phyloP scores from a whole-genome alignment of 2,113 vertebrate species.

The Jacana jacana region DNA sequence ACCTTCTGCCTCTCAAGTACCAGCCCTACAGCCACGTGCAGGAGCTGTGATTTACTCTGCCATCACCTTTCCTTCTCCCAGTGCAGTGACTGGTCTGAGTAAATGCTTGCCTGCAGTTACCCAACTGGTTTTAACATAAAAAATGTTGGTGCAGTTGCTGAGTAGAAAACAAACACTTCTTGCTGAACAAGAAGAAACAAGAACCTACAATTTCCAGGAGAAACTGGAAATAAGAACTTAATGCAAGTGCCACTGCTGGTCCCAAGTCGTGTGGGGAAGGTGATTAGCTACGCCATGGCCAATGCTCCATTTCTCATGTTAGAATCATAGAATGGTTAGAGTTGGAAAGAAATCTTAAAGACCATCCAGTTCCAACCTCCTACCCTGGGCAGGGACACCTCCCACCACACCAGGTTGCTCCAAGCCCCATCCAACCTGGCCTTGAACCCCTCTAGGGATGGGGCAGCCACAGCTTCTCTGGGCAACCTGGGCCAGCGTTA shows the following conservation, averaged over 20 bases:
- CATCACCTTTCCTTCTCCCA: not conserved
- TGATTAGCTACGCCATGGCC: not conserved
- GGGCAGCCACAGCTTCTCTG: too few relatives aligned
- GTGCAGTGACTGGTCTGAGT: not conserved
- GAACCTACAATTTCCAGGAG: not conserved
- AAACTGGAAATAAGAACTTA: not conserved
- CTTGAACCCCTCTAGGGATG: too few relatives aligned
- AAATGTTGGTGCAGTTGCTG: not conserved
- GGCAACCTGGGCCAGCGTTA: not conserved
- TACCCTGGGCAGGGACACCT: too few relatives aligned
- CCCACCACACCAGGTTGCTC: too few relatives aligned
- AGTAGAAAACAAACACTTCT: not conserved
- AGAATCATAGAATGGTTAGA: too few relatives aligned
- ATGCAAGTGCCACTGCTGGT: not conserved
- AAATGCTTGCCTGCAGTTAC: not conserved
- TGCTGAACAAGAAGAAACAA: not conserved
- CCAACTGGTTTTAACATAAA: not conserved
- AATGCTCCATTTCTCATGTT: accelerated
- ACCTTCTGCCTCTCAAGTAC: not conserved
- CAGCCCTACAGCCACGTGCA: accelerated
- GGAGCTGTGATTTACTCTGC: not conserved
- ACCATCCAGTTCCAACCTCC: too few relatives aligned
- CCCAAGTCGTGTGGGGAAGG: not conserved
- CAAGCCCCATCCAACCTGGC: too few relatives aligned
- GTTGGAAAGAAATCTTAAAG: too few relatives aligned